phyloP scores from a whole-genome alignment of 2,113 vertebrate species.

The Ciconia stormi region DNA sequence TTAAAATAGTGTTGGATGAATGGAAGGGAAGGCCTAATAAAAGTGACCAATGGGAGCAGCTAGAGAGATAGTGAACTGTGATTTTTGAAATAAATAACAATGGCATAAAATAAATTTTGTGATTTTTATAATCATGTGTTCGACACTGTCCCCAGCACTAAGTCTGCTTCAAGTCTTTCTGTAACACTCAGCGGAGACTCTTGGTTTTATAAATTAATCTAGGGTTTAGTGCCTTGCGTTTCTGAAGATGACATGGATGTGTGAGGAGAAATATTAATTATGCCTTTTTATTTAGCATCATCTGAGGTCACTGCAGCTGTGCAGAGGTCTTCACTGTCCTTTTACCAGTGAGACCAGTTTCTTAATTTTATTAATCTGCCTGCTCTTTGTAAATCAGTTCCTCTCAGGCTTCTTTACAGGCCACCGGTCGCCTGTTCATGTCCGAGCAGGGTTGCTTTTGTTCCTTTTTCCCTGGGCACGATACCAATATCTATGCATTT shows the following conservation, averaged over 20 bases:
- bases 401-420: not conserved
- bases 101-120: not conserved
- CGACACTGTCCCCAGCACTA: not conserved
- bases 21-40: not conserved
- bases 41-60: not conserved
- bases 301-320: not conserved
- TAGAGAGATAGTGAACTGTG: not conserved
- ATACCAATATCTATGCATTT: not conserved
- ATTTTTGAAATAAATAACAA: not conserved
- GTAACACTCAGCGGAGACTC: not conserved
- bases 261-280: not conserved
- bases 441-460: not conserved
- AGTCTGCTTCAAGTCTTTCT: not conserved
- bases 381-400: not conserved
- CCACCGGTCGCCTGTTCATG: not conserved
- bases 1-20: not conserved
- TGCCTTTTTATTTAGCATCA: not conserved
- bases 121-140: not conserved
- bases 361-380: not conserved
- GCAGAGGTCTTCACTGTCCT: not conserved
- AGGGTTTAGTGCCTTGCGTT: not conserved
- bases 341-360: not conserved
- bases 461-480: not conserved
- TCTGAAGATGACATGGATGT: not conserved
- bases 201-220: slow-evolving; percentile 21